phyloP scores from a whole-genome alignment of 2,797 vertebrate genomes.

The Danio kyathit region DNA sequence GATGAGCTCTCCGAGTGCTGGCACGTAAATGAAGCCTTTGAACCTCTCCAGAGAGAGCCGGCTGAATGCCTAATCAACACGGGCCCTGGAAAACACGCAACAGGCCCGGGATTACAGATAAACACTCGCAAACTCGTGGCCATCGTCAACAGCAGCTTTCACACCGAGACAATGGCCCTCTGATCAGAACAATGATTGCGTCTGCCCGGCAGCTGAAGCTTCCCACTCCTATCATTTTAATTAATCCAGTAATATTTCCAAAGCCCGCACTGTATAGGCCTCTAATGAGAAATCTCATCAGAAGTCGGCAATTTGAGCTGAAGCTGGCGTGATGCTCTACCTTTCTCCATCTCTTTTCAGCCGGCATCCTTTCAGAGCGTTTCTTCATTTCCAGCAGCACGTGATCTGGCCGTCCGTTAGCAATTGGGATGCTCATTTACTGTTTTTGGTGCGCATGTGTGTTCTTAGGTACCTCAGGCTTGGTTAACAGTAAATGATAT shows the following conservation, averaged over 20 bases:
- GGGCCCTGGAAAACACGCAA: constrained; percentile 65
- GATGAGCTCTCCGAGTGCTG: constrained; percentile 63
- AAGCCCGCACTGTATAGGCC: constrained; percentile 76
- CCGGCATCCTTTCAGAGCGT: constrained; percentile 68
- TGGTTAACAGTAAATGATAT: no score
- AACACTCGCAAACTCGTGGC: constrained; percentile 71
- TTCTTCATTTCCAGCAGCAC: constrained; percentile 50
- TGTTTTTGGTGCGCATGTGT: no score
- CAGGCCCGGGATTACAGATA: constrained; percentile 71
- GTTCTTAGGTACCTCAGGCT: no score
- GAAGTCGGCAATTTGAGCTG: constrained; percentile 74
- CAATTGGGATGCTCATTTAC: no score
- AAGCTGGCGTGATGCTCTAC: constrained; percentile 63
- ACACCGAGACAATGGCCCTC: constrained; percentile 75
- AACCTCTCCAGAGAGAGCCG: constrained; percentile 67
- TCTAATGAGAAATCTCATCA: constrained; percentile 83
- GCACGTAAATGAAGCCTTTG: constrained; percentile 74
- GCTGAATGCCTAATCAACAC: constrained; percentile 74
- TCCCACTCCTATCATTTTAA: constrained; percentile 81
- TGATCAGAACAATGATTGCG: constrained; percentile 82
- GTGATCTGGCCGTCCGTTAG: constrained; percentile 26
- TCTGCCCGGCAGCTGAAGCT: constrained; percentile 67
- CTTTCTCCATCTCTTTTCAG: constrained; percentile 58
- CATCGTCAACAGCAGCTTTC: constrained; percentile 73
- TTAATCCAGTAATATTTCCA: constrained; percentile 83